Base-by-base conservation (phyloP, 1,140 invertebrate species). In the Bicyclus anynana region DNA sequence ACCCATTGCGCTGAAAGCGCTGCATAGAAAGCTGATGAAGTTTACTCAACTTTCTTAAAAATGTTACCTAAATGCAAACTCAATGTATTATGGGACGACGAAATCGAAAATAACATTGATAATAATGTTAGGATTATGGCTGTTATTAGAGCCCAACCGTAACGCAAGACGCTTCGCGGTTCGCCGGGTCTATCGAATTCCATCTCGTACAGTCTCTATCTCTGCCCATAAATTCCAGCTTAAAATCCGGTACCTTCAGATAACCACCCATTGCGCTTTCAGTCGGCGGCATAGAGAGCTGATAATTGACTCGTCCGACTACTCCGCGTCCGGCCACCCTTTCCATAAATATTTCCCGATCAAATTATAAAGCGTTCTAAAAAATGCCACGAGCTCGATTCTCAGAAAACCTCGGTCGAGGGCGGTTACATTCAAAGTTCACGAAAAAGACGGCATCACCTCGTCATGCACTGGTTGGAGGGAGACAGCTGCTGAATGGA, bases 301-400 rank as follows among this genome's bases (percentile, higher is more conserved):
- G 83, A 82, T 87, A 87, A 87, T 87, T 87, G 83, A 85, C 84
- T 82, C 76, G 84, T 86, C 70, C 58, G 70, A 78, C 78, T 69
- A 74, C 69, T 74, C 61, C 62, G 69, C 76, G 77, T 82, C 75
- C 80, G 77, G 76, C 77, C 77, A 82, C 78, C 80, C 83, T 78
- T 82, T 87, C 84, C 77, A 86, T 86, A 87, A 87, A 87, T 86
- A 87, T 87, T 87, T 87, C 83, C 84, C 80, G 80, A 87, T 87
- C 80, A 85, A 87, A 87, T 87, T 87, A 85, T 85, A 84, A 84
- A 86, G 77, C 80, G 74, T 73, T 74, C 69, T 75, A 87, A 87
- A 87, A 87, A 86, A 82, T 84, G 73, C 81, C 75, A 82, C 71
- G 71, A 83, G 80, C 74, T 72, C 74, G 62, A 74, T 86, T 87